Evolutionary conservation across 2,888 invertebrate species (phyloP).

Genomic region (Epistrophe eligans): DNA sequence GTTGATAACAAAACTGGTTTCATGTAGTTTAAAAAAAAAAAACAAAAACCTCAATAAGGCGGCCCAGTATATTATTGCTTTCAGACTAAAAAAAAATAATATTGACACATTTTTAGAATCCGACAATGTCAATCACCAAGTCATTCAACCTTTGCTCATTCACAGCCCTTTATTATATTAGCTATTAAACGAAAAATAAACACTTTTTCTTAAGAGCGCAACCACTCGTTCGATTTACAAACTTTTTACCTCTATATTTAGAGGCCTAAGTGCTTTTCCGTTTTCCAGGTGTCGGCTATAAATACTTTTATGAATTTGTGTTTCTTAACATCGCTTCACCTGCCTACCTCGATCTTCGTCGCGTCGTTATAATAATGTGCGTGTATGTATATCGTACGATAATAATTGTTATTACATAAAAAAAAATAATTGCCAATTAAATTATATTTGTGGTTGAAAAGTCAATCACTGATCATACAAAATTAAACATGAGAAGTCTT

Average conservation of each 20-base stretch:
- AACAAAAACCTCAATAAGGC: background rate
- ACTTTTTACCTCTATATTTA: background rate
- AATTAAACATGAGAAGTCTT: slow-evolving; percentile 1
- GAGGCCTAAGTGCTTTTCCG: slow-evolving; percentile 8
- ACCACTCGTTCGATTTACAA: slow-evolving; percentile 17
- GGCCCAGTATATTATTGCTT: background rate
- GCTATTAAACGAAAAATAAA: background rate
- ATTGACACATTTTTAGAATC: slow-evolving; percentile 26
- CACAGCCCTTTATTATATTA: slow-evolving; percentile 30
- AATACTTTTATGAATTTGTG: slow-evolving; percentile 32
- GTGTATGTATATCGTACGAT: slow-evolving; percentile 15
- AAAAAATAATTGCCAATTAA: slow-evolving; percentile 34
- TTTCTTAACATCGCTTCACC: slow-evolving; percentile 5
- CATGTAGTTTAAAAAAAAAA: background rate
- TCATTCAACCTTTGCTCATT: slow-evolving; percentile 29
- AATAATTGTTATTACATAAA: slow-evolving; percentile 51
- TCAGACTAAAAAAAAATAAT: background rate
- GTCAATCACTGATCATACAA: slow-evolving; percentile 49
- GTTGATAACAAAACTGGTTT: background rate
- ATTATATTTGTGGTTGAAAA: slow-evolving; percentile 53
- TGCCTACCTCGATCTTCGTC: background rate
- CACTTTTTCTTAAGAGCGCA: background rate
- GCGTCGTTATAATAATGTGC: background rate
- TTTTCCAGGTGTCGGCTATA: slow-evolving; percentile 25
- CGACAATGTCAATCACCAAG: slow-evolving; percentile 44